These are phyloP conservation scores for Hippocampus zosterae DNA, from an alignment of 2,113 vertebrate species.

Conservation along the genomic window DNA sequence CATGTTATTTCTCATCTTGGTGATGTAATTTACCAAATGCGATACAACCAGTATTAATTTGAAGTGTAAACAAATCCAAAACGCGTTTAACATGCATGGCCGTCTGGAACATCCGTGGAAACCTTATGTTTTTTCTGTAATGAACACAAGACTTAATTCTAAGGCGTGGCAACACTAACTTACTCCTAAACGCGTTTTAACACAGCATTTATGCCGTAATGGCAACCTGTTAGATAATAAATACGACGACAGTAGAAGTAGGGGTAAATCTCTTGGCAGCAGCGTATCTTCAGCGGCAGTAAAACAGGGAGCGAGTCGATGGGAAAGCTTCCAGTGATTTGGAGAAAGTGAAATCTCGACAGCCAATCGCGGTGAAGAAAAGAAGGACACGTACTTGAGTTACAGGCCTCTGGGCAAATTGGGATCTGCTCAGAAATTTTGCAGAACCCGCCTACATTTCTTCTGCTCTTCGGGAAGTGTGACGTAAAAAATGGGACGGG, in stretches of 20 bases:
- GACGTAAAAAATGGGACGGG: slow-evolving; percentile 24
- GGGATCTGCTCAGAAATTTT: background rate
- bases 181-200: background rate
- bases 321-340: slow-evolving; percentile 4
- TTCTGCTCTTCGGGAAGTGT: slow-evolving; percentile 1
- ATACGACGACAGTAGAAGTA: background rate
- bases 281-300: slow-evolving; percentile 19
- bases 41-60: background rate
- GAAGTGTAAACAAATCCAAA: background rate
- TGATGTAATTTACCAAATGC: background rate
- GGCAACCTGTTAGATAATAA: background rate
- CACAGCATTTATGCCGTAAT: background rate
- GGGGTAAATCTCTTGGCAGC: slow-evolving; percentile 25
- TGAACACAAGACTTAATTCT: background rate
- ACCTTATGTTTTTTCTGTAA: background rate
- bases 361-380: slow-evolving; percentile 7
- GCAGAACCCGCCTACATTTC: background rate
- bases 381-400: background rate
- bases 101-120: background rate
- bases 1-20: background rate
- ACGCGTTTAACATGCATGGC: background rate
- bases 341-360: slow-evolving; percentile 9
- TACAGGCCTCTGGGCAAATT: slow-evolving; percentile 4
- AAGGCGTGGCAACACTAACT: background rate
- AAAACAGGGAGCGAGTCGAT: slow-evolving; percentile 46